phyloP scores from a whole-genome alignment of 2,888 invertebrate genomes.

The Embidobia sp. region DNA sequence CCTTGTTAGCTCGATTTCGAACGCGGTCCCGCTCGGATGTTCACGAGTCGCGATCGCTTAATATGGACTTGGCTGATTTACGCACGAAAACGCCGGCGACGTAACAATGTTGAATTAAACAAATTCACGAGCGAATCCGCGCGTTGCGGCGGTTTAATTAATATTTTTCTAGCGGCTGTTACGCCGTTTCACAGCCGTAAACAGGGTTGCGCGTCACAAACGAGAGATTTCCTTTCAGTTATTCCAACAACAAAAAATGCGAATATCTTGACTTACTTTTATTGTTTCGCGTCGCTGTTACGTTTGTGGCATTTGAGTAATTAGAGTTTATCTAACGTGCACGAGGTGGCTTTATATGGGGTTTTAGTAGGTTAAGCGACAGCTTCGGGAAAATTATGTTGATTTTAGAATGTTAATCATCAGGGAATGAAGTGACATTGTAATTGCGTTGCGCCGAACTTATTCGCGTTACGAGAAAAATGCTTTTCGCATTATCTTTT shows the following conservation, averaged over 20 bases:
- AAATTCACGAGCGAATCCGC: neutral
- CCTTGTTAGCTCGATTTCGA: neutral
- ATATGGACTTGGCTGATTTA: slow-evolving; percentile 3
- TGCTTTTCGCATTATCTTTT: too few relatives aligned
- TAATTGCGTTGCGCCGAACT: neutral
- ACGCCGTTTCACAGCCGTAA: slow-evolving; percentile 26
- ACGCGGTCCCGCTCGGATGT: too few relatives aligned
- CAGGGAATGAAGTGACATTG: neutral
- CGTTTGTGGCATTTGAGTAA: slow-evolving; percentile 17
- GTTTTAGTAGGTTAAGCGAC: slow-evolving; percentile 24
- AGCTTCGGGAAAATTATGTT: slow-evolving; percentile 4
- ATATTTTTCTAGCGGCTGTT: slow-evolving; percentile 24
- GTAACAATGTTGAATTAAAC: slow-evolving; percentile 14
- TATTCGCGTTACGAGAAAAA: too few relatives aligned
- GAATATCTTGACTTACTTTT: slow-evolving; percentile 17
- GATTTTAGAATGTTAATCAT: slow-evolving; percentile 5
- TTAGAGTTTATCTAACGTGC: slow-evolving; percentile 14
- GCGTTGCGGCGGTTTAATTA: too few relatives aligned
- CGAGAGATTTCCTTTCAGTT: slow-evolving; percentile 15
- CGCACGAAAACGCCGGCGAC: slow-evolving; percentile 12
- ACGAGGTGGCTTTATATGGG: neutral
- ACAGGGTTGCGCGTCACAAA: slow-evolving; percentile 10
- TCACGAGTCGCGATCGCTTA: too few relatives aligned
- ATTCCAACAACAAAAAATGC: slow-evolving; percentile 5
- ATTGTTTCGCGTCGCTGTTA: slow-evolving; percentile 28